Percentiles rank a stretch among this genome's conserved stretches.
These are phyloP conservation scores for Coturnix japonica DNA, from an alignment of 2,113 vertebrate genomes.

Conservation along the genomic window DNA sequence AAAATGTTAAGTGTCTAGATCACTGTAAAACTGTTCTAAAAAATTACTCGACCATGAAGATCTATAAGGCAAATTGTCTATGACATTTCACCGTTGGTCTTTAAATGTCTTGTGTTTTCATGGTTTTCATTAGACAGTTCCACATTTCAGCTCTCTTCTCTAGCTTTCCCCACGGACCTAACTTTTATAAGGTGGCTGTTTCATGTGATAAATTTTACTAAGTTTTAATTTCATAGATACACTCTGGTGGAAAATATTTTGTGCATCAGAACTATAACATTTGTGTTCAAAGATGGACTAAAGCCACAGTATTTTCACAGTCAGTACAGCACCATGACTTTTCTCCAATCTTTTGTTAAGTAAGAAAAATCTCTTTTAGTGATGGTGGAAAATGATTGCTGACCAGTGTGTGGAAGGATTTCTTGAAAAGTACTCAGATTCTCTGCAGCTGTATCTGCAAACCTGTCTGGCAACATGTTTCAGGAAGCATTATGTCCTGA, in stretches of 20 bases:
- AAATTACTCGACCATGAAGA: accelerated
- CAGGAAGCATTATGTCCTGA: background rate
- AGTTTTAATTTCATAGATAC: background rate
- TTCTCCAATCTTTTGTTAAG: background rate
- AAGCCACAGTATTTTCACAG: background rate
- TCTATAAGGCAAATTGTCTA: background rate
- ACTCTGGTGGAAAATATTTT: background rate
- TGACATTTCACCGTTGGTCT: background rate
- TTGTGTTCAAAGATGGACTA: background rate
- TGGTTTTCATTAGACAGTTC: background rate
- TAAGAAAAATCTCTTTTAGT: background rate
- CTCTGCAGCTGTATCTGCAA: background rate
- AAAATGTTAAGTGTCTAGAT: background rate
- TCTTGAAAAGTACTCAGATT: background rate
- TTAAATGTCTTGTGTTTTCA: background rate
- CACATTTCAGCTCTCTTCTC: background rate
- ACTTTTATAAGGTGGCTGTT: background rate
- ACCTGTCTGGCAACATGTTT: background rate
- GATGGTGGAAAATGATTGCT: background rate
- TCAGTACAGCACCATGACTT: background rate
- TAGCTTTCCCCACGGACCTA: background rate
- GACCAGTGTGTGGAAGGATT: background rate
- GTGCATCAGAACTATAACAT: background rate
- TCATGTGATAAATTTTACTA: background rate
- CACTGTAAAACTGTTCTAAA: background rate